Base-by-base conservation (phyloP, 2,113 vertebrate species). In the Amphiprion percula region DNA sequence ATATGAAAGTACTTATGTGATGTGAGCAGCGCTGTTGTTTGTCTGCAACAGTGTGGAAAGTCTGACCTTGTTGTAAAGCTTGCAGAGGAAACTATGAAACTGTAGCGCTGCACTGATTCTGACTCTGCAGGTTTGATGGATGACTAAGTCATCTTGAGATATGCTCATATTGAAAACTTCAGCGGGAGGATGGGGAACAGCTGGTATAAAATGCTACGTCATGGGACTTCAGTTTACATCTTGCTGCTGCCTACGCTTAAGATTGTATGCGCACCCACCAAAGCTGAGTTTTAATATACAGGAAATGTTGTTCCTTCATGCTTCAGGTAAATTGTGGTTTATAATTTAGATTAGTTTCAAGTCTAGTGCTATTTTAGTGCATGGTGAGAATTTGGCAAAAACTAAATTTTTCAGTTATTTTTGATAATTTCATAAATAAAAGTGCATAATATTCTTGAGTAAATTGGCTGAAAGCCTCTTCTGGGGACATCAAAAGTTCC, bases 61-160 rank as follows among this genome's bases (percentile, higher is more conserved):
- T 4, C 6, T 49, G 50, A 15, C 16, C 41, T 50, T 46, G 19
- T n/a, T 50, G 17, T 52, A 14, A 64, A 37, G 19, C 23, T 17
- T 26, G 44, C n/a, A 28, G 17, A 79, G 68, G 68, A 79, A 79
- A 58, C 68, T 44, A 26, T 4, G 19, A 9, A 21, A n/a, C 11
- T 1, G 16, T 17, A 8, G 2, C 4, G 12, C 11, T 41, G 39
- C 77, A 5, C 28, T 55, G 23, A 61, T 5, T n/a, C 30, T 61
- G 66, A 37, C 37, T 24, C 11, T 37, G 23, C 58, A 37, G 17
- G 9, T 79, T 59, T 28, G 17, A 60, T 30, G 5, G 11, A 33
- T 71, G 66, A 52, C 55, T 50, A 11, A 24, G 26, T 66, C 24
- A 74, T 9, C n/a, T 17, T 26, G n/a, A 81, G 1, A n/a, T 9